Percentiles rank a stretch among this genome's conserved stretches.
Conservation (phyloP, 2,113 vertebrate species). For the Apodemus speciosus region DNA sequence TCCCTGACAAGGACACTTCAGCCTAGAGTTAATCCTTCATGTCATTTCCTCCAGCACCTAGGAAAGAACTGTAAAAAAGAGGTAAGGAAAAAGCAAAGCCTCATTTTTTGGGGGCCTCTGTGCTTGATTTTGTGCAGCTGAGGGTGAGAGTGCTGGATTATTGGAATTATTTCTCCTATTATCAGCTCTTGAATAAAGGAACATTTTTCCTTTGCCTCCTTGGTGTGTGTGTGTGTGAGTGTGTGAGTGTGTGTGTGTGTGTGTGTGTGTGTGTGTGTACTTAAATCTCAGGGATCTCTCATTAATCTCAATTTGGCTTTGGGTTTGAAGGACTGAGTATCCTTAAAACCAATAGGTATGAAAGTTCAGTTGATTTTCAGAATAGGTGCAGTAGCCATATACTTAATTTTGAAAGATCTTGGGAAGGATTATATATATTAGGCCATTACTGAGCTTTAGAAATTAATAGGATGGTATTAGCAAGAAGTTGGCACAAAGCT, state of each 20-base stretch:
- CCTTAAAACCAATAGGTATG: constrained; percentile 8
- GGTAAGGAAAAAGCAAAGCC: neutral
- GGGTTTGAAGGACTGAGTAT: constrained; percentile 19
- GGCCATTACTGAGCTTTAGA: neutral
- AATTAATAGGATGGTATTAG: constrained; percentile 56
- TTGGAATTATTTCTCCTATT: constrained; percentile 35
- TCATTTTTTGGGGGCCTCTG: neutral
- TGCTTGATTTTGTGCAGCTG: constrained; percentile 9
- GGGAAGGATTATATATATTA: neutral
- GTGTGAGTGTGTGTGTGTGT: neutral
- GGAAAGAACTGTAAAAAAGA: constrained; percentile 40
- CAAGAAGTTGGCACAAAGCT: constrained; percentile 26
- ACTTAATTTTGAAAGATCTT: constrained; percentile 44
- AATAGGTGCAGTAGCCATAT: neutral
- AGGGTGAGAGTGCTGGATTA: neutral
- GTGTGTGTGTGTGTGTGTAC: neutral
- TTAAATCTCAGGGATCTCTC: constrained; percentile 20
- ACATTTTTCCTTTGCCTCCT: neutral
- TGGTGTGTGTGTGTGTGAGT: neutral
- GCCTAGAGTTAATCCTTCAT: neutral
- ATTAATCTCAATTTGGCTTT: neutral
- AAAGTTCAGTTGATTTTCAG: constrained; percentile 44
- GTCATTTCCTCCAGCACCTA: neutral
- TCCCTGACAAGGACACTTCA: constrained; percentile 34
- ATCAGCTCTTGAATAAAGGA: neutral